Conservation (phyloP, 2,888 invertebrate genomes). For the Ramazzottius varieornatus region DNA sequence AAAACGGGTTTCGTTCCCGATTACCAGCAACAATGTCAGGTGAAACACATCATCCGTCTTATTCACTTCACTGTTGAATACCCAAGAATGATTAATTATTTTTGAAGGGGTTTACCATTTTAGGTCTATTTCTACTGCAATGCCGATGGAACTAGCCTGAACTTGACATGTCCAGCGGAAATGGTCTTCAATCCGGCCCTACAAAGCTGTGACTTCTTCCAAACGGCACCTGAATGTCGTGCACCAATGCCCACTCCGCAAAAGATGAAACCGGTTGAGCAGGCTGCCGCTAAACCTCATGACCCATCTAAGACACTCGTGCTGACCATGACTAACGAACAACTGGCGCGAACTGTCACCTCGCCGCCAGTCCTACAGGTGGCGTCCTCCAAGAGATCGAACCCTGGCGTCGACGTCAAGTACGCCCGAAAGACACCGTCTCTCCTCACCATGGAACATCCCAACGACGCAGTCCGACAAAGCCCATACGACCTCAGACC, state of each 20-base stretch:
- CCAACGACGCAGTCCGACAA: neutral
- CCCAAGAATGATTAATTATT: no score
- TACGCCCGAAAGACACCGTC: neutral
- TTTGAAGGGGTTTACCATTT: neutral
- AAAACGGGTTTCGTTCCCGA: neutral
- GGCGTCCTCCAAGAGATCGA: neutral
- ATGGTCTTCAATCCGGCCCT: neutral
- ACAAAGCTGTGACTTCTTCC: neutral
- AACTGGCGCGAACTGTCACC: neutral
- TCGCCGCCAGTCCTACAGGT: neutral
- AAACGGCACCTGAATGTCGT: neutral
- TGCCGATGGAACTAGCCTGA: neutral
- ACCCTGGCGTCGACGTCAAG: neutral
- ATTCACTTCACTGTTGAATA: neutral
- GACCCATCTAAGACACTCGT: no score
- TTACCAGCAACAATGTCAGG: neutral
- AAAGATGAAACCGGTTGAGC: neutral
- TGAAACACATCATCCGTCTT: neutral
- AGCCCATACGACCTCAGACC: neutral
- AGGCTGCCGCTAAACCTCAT: neutral
- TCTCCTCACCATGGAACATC: neutral
- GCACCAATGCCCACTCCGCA: neutral
- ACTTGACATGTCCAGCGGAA: neutral
- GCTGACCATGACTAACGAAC: no score
- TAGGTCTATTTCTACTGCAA: slow-evolving; percentile 1